phyloP scores from a whole-genome alignment of 2,888 invertebrate genomes.

The Camptogramma bilineatum region DNA sequence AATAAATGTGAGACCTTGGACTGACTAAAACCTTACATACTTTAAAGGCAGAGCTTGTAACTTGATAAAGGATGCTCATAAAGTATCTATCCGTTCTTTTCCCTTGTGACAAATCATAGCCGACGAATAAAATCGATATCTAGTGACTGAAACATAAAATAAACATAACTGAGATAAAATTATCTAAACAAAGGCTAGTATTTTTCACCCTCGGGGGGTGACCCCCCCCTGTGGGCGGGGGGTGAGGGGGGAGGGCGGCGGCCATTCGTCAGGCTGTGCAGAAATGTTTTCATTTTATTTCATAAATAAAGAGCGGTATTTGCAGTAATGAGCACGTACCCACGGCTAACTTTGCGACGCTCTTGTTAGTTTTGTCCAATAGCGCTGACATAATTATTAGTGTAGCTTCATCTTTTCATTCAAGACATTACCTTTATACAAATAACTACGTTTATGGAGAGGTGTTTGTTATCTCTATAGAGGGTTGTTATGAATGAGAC shows the following conservation, averaged over 20 bases:
- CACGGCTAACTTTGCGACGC: background rate
- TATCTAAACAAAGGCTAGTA: constrained; percentile 46
- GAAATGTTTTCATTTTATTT: constrained; percentile 84
- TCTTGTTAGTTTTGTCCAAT: background rate
- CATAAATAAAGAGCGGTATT: constrained; percentile 80
- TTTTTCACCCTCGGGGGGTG: constrained; percentile 40
- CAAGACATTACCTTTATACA: background rate
- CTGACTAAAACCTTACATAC: no score
- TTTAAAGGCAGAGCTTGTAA: background rate
- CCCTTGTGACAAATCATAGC: background rate
- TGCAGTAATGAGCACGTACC: constrained; percentile 66
- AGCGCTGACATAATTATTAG: background rate
- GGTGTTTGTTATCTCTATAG: background rate
- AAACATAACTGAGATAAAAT: constrained; percentile 20
- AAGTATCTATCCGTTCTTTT: background rate
- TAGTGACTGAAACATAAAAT: constrained; percentile 10
- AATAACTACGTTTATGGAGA: background rate
- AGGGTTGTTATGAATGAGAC: no score
- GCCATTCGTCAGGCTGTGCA: constrained; percentile 76
- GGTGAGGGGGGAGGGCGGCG: constrained; percentile 35
- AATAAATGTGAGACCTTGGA: no score
- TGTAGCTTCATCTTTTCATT: background rate
- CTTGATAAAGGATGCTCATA: background rate
- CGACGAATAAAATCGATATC: background rate
- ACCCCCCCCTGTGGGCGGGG: constrained; percentile 34